These are phyloP conservation scores for Microctenopoma stevenorrisi DNA, from an alignment of 2,797 vertebrate species.

Conservation along the genomic window DNA sequence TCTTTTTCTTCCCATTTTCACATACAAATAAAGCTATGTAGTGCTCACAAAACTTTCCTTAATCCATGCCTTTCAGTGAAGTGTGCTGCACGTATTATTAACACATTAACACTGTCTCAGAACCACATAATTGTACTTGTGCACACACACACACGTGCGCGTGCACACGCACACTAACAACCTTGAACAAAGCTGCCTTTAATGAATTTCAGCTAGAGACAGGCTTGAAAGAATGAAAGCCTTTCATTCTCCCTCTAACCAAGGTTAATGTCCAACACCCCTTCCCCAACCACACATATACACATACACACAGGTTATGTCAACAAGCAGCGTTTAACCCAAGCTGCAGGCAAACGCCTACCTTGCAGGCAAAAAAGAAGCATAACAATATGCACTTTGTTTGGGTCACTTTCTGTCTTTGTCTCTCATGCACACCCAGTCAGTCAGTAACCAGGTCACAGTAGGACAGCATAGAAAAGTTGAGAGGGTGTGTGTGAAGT, in stretches of 20 bases:
- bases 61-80: conserved; percentile 25
- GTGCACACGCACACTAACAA: conserved; percentile 54
- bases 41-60: conserved; percentile 21
- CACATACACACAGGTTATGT: conserved; percentile 18
- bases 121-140: conserved; percentile 14
- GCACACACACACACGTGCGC: conserved; percentile 27
- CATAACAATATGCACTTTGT: neutral
- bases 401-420: neutral
- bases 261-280: conserved; percentile 64
- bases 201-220: conserved; percentile 61
- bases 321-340: conserved; percentile 29
- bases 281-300: neutral
- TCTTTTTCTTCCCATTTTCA: conserved; percentile 13
- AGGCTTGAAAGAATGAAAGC: conserved; percentile 59
- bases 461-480: conserved; percentile 24
- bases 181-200: conserved; percentile 73
- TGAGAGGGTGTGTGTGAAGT: neutral
- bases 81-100: conserved; percentile 35
- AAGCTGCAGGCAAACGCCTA: neutral
- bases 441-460: conserved; percentile 12
- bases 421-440: neutral
- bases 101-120: conserved; percentile 24
- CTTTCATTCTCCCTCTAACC: conserved; percentile 57
- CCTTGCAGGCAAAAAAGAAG: neutral
- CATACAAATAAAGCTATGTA: conserved; percentile 4